Evolutionary conservation across 2,888 invertebrate species (phyloP).

Genomic region (Agriopis leucophaearia): DNA sequence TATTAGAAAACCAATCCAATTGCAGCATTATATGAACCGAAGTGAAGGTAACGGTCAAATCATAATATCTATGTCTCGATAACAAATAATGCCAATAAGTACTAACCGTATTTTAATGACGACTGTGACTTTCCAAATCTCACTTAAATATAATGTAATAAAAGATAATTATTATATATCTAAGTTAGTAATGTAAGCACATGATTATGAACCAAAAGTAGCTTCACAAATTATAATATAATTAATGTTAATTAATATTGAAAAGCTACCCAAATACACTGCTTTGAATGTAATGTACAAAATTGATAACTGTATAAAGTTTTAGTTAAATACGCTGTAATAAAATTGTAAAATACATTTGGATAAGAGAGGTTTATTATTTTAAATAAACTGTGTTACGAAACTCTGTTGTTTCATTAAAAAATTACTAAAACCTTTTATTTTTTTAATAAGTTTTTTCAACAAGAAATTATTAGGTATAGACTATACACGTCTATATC

Average conservation of each 20-base stretch:
- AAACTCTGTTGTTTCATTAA: constrained; percentile 47
- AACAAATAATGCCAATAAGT: no score
- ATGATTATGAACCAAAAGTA: constrained; percentile 27
- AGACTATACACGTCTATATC: no score
- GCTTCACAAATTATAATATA: constrained; percentile 10
- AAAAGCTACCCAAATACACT: constrained; percentile 29
- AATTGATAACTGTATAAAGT: constrained; percentile 28
- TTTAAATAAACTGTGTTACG: constrained; percentile 81
- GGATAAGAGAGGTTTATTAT: constrained; percentile 75
- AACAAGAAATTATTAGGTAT: no score
- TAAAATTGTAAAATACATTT: constrained; percentile 55
- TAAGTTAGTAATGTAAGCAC: constrained; percentile 9
- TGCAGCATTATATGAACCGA: no score
- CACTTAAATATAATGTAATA: neutral
- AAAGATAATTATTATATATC: neutral
- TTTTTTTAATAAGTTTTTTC: neutral
- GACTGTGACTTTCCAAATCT: neutral
- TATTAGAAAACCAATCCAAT: no score
- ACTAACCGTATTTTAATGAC: no score
- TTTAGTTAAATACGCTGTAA: constrained; percentile 32
- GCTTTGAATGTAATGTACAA: constrained; percentile 51
- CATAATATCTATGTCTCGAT: no score
- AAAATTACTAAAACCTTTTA: neutral
- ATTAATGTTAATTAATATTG: constrained; percentile 21
- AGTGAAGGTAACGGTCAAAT: no score